Evolutionary conservation across 2,888 invertebrate species (phyloP), one percentile per base, ranked within the genome.

Genomic region (Lepidocyrtoides sp.): DNA sequence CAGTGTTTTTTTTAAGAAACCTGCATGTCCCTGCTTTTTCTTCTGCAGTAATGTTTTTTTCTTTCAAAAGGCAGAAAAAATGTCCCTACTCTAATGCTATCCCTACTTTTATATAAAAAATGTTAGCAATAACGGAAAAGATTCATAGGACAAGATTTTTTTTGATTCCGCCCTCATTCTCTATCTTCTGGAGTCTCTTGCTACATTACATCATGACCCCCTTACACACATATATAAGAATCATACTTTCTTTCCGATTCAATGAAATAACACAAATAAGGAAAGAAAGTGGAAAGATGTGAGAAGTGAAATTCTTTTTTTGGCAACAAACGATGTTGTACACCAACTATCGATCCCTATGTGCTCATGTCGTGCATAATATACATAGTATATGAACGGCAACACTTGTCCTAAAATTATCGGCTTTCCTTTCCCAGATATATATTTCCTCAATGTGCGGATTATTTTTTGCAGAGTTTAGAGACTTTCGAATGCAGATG

Each of bases 201-300:
- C n/a, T n/a, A n/a, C n/a, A n/a, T n/a, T n/a, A n/a, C n/a, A n/a
- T n/a, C n/a, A n/a, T n/a, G 72, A 41, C 72, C 85, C 41, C 72
- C 36, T 69, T 85, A n/a, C n/a, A n/a, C n/a, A n/a, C n/a, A n/a
- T n/a, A 36, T 85, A 51, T 17, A 75, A 20, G 75, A 75, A 51
- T 75, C 75, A 75, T 75, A 48, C 75, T 75, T 75, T 75, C 85
- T 57, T 85, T 85, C 75, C 72, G 54, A 72, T 85, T 85, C 63
- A 85, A 41, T 57, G 85, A 54, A 85, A 85, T 72, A 54, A 85
- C 54, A 85, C 75, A 85, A 85, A 72, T 85, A 36, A 57, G 32
- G 54, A 29, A 36, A 44, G 82, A 82, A 81, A 66, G 44, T 14
- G 72, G 51, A 69, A 63, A 60, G 54, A 82, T 41, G 69, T 72